These are phyloP conservation scores for Eilema griseolum DNA, from an alignment of 2,888 invertebrate genomes.

Conservation along the genomic window DNA sequence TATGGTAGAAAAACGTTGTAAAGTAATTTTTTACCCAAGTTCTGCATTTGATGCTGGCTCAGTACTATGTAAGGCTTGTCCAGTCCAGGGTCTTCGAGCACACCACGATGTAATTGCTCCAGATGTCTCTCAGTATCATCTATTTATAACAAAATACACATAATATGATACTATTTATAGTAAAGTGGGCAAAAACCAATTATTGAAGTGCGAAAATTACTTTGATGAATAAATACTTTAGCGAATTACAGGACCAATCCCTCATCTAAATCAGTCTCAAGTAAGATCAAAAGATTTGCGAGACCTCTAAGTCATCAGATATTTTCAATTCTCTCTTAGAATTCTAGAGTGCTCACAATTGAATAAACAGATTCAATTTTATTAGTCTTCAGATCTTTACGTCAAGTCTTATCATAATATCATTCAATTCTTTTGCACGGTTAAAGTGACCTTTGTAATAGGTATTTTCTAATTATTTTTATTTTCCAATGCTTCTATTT, in stretches of 20 bases:
- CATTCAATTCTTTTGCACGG: constrained; percentile 16
- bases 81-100: constrained; percentile 70
- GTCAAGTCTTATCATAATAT: constrained; percentile 17
- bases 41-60: constrained; percentile 84
- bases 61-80: constrained; percentile 79
- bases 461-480: neutral
- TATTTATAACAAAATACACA: constrained; percentile 35
- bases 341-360: constrained; percentile 31
- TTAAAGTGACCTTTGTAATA: neutral
- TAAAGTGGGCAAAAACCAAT: neutral
- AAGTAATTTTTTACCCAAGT: constrained; percentile 66
- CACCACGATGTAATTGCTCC: constrained; percentile 77
- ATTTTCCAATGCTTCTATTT: neutral
- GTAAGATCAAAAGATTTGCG: constrained; percentile 15
- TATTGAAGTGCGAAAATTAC: neutral
- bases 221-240: neutral
- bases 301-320: constrained; percentile 8
- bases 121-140: constrained; percentile 75
- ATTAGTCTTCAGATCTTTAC: constrained; percentile 24
- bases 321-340: constrained; percentile 12
- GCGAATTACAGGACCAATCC: neutral
- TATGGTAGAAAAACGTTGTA: neutral
- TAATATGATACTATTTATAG: neutral
- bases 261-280: neutral
- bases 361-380: constrained; percentile 29